These are phyloP conservation scores for Tolmerus cingulatus DNA, from an alignment of 2,888 invertebrate species.

Conservation along the genomic window DNA sequence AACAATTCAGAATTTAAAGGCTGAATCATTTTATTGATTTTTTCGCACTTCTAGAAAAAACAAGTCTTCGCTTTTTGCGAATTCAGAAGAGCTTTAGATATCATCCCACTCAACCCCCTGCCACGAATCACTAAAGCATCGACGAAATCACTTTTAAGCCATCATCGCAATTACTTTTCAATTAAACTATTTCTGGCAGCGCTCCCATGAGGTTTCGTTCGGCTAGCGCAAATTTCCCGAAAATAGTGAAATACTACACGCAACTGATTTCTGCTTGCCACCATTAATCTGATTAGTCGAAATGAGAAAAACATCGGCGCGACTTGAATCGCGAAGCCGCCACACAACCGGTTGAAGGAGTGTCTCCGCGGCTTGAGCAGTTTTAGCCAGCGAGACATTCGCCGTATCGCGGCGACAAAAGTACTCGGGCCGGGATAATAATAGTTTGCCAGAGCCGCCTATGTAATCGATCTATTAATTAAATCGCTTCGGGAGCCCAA, in stretches of 20 bases:
- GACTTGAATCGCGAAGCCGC: neutral
- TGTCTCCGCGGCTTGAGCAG: neutral
- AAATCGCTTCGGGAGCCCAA: neutral
- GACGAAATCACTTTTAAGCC: neutral
- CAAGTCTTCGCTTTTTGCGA: neutral
- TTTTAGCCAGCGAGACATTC: neutral
- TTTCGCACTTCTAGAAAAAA: neutral
- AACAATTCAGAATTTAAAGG: neutral
- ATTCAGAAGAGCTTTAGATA: neutral
- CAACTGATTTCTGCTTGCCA: neutral
- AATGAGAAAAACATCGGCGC: neutral
- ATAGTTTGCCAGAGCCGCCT: neutral
- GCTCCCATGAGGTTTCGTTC: neutral
- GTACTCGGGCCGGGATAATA: neutral
- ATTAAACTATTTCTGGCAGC: neutral
- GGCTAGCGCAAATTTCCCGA: neutral
- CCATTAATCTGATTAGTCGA: neutral
- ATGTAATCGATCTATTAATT: neutral
- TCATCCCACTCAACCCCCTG: neutral
- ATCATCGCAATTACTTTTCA: neutral
- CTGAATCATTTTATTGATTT: neutral
- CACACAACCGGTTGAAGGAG: neutral
- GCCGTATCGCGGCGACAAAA: neutral
- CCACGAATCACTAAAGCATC: neutral
- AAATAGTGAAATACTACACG: neutral